A percentile compares a stretch with the other conserved stretches of the same genome.
Conservation (phyloP, 2,888 invertebrate species). For the Nemoura dubitans region DNA sequence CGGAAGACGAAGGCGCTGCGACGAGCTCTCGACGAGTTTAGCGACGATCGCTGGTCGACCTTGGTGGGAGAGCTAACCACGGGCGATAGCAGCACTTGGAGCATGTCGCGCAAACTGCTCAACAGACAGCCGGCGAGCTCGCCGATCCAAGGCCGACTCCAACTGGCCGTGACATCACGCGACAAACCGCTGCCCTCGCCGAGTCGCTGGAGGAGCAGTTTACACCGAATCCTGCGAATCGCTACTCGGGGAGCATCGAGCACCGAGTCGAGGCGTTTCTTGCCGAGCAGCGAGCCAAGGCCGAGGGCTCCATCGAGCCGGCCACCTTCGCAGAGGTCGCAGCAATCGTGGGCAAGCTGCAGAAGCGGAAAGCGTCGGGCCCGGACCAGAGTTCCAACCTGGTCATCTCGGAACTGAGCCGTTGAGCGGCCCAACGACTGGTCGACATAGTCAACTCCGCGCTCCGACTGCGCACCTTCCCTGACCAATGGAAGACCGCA, state of each 20-base stretch:
- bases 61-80: not conserved
- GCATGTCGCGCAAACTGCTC: constrained; percentile 9
- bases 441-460: not conserved
- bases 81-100: not conserved
- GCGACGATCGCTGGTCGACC: not conserved
- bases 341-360: not conserved
- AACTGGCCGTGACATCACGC: not conserved
- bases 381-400: not conserved
- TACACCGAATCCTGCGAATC: not conserved
- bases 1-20: too few relatives aligned
- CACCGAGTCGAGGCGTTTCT: not conserved
- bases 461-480: not conserved
- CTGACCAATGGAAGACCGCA: constrained; percentile 48
- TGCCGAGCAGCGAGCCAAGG: not conserved
- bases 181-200: not conserved
- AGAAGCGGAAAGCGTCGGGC: not conserved
- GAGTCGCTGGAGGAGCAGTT: constrained; percentile 12
- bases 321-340: not conserved
- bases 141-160: too few relatives aligned
- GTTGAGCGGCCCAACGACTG: too few relatives aligned
- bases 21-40: not conserved
- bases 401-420: too few relatives aligned
- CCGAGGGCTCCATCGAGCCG: not conserved
- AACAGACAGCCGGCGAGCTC: not conserved
- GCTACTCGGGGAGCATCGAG: not conserved